Evolutionary conservation across 2,113 vertebrate species (phyloP).

Genomic region (Rana temporaria): DNA sequence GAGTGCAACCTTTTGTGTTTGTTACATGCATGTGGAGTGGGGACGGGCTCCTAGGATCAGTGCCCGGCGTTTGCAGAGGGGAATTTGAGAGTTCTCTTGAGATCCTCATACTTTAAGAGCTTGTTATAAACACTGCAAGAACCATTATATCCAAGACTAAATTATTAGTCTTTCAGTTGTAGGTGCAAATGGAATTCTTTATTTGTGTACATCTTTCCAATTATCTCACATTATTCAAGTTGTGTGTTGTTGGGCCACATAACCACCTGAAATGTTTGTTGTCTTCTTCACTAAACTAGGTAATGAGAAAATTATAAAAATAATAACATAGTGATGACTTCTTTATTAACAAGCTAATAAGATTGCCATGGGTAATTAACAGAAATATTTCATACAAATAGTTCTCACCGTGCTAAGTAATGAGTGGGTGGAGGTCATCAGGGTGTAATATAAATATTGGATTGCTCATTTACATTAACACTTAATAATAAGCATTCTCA

Average conservation of each 20-base stretch:
- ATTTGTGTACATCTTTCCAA: neutral
- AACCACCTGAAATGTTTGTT: neutral
- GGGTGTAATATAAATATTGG: no score
- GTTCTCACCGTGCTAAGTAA: neutral
- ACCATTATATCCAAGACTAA: neutral
- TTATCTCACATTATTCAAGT: neutral
- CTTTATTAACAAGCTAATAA: conserved; percentile 15
- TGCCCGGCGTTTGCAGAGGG: no score
- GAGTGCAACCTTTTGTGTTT: no score
- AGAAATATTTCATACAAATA: neutral
- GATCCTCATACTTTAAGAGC: no score
- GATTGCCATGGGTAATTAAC: conserved; percentile 8
- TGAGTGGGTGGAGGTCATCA: neutral
- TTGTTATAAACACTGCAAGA: neutral
- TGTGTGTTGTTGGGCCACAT: neutral
- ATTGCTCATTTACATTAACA: neutral
- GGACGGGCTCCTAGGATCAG: no score
- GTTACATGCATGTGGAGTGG: no score
- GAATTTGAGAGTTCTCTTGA: no score
- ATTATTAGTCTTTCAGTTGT: neutral
- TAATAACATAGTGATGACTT: neutral
- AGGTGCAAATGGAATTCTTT: neutral
- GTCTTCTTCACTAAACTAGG: neutral
- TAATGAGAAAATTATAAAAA: conserved; percentile 24
- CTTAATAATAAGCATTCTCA: neutral